These are phyloP conservation scores for Cariama cristata DNA, from an alignment of 2,113 vertebrate genomes.

Conservation along the genomic window DNA sequence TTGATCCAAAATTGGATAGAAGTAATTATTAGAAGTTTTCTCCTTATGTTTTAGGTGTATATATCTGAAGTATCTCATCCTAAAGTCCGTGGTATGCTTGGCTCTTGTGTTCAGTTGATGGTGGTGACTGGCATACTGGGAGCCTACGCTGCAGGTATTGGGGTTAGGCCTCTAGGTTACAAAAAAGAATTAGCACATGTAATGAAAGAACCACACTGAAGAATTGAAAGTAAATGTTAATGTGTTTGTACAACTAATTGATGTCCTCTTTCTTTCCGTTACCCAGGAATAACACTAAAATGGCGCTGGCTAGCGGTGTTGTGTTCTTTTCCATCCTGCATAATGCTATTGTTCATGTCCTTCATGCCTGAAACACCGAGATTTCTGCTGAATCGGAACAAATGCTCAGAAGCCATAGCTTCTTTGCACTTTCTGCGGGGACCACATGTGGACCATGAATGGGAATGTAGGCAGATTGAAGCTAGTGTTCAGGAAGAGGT, in stretches of 20 bases:
- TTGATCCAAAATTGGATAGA: not conserved
- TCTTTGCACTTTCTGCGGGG: conserved; percentile 88
- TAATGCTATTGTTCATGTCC: conserved; percentile 87
- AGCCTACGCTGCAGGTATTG: conserved; percentile 88
- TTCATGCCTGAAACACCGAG: conserved; percentile 92
- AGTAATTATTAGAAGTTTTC: not conserved
- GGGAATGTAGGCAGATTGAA: conserved; percentile 84
- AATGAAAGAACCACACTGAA: not conserved
- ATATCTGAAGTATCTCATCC: conserved; percentile 92
- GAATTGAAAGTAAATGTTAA: not conserved
- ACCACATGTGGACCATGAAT: conserved; percentile 75
- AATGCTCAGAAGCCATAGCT: conserved; percentile 80
- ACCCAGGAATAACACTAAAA: conserved; percentile 78
- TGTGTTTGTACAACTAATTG: not conserved
- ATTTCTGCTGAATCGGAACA: conserved; percentile 83
- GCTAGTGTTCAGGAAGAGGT: conserved; percentile 77
- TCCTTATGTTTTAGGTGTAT: conserved; percentile 80
- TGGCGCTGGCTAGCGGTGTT: conserved; percentile 93
- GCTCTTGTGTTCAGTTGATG: conserved; percentile 94
- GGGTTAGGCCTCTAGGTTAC: not conserved
- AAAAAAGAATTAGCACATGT: not conserved
- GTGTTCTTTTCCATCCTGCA: conserved; percentile 81
- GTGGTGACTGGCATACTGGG: conserved; percentile 91
- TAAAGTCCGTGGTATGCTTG: conserved; percentile 85
- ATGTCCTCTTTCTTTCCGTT: not conserved